Percentiles rank a stretch among this genome's conserved stretches.
These are phyloP conservation scores for Hylaeus anthracinus DNA, from an alignment of 1,140 invertebrate species.

Conservation along the genomic window DNA sequence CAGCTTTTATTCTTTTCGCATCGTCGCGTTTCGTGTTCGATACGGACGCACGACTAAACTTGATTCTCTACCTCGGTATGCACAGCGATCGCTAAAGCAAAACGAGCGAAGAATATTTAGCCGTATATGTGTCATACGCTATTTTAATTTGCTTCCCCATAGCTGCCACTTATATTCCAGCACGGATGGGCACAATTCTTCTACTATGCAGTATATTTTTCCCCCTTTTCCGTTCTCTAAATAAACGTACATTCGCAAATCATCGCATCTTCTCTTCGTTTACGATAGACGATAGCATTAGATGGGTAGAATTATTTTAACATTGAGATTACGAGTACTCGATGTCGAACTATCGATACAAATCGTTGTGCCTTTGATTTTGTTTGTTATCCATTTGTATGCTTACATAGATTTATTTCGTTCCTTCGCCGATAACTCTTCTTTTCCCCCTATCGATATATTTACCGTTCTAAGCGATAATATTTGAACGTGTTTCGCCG, in stretches of 20 bases:
- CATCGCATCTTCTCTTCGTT: no score
- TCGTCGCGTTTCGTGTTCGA: not conserved
- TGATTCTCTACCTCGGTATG: slow-evolving; percentile 21
- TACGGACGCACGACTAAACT: not conserved
- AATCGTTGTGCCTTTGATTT: no score
- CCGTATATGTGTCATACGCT: slow-evolving; percentile 43
- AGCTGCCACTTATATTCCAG: not conserved
- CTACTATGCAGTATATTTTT: no score
- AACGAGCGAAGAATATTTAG: slow-evolving; percentile 45
- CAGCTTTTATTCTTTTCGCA: slow-evolving; percentile 3
- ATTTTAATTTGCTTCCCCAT: slow-evolving; percentile 44
- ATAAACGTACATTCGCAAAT: no score
- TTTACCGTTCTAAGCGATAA: not conserved
- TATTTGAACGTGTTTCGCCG: no score
- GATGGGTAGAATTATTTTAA: no score
- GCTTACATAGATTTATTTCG: no score
- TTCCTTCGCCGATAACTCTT: not conserved
- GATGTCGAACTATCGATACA: no score
- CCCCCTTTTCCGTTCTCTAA: no score
- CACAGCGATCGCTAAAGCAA: slow-evolving; percentile 16
- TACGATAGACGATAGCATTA: no score
- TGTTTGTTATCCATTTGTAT: no score
- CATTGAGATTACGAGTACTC: no score
- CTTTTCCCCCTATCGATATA: not conserved
- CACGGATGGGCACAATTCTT: not conserved